phyloP scores from a whole-genome alignment of 2,888 invertebrate genomes.

The Ischnus inquisitorius region DNA sequence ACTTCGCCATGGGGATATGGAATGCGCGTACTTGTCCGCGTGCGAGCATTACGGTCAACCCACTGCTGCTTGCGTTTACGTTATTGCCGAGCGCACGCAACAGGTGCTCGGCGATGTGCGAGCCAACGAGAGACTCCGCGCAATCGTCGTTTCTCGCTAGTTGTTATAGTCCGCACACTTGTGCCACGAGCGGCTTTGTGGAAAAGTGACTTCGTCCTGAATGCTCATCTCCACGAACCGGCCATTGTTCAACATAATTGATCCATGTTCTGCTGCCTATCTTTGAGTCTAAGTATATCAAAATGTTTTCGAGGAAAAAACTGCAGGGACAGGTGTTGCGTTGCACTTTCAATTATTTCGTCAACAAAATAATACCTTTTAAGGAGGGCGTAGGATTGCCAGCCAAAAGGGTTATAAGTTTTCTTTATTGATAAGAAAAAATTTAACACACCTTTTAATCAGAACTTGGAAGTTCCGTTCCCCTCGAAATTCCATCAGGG shows the following conservation, averaged over 20 bases:
- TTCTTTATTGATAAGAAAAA: too few species aligned
- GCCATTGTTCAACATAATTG: background rate
- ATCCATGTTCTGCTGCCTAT: background rate
- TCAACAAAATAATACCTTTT: too few species aligned
- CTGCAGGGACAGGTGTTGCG: too few species aligned
- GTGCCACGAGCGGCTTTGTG: background rate
- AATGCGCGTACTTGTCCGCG: slow-evolving; percentile 3
- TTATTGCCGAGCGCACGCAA: slow-evolving; percentile 36
- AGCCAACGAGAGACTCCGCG: slow-evolving; percentile 4
- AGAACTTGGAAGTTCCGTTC: too few species aligned
- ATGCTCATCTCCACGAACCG: background rate
- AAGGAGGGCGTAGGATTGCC: too few species aligned
- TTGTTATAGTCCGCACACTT: background rate
- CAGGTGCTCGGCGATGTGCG: slow-evolving; percentile 47
- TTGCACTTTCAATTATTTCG: too few species aligned
- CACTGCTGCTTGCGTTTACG: slow-evolving; percentile 1
- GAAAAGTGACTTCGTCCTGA: background rate
- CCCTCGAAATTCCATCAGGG: too few species aligned
- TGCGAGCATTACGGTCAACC: slow-evolving; percentile 1
- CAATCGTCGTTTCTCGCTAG: background rate
- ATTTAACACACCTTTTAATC: too few species aligned
- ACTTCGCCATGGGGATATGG: background rate
- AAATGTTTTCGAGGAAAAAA: background rate
- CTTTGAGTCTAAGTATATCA: background rate
- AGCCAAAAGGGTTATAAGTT: too few species aligned